A percentile compares a stretch with the other conserved stretches of the same genome.
Evolutionary conservation across 2,113 vertebrate genomes (phyloP).

Genomic region (Ramphastos sulfuratus): DNA sequence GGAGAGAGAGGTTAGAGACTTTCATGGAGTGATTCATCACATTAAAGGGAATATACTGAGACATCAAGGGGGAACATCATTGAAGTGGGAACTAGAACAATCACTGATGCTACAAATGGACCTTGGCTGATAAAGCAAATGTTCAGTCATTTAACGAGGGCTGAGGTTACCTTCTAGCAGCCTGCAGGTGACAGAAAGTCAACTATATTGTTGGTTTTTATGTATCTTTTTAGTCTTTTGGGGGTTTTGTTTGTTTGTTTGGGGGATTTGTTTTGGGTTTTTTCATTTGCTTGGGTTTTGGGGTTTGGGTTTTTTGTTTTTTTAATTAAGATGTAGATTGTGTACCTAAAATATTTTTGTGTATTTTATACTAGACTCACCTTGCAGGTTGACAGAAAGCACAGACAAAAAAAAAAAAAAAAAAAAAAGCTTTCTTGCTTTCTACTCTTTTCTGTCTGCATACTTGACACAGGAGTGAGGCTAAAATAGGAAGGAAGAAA

Average conservation of each 20-base stretch:
- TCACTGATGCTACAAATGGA: not conserved
- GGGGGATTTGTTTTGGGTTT: fast-evolving
- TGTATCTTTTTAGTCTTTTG: too few relatives aligned
- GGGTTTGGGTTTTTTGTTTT: not conserved
- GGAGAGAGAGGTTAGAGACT: not conserved
- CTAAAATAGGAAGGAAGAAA: not conserved
- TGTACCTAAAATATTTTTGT: not conserved
- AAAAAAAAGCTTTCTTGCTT: not conserved
- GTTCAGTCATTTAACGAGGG: not conserved
- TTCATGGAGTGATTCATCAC: not conserved
- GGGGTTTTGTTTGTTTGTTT: not conserved
- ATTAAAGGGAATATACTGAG: not conserved
- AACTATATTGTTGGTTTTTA: not conserved
- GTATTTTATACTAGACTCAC: not conserved
- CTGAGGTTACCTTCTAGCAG: not conserved
- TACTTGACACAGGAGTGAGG: not conserved
- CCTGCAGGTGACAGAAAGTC: not conserved
- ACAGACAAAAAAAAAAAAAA: not conserved
- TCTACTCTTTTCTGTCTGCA: not conserved
- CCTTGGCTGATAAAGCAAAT: not conserved
- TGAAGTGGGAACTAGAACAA: not conserved
- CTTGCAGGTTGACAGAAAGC: not conserved
- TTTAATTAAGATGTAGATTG: not conserved
- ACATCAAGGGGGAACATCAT: not conserved
- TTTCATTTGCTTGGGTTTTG: not conserved